Percentiles rank a stretch among this genome's conserved stretches.
Conservation (phyloP, 2,797 vertebrate species). For the Basileuterus tristriatus region DNA sequence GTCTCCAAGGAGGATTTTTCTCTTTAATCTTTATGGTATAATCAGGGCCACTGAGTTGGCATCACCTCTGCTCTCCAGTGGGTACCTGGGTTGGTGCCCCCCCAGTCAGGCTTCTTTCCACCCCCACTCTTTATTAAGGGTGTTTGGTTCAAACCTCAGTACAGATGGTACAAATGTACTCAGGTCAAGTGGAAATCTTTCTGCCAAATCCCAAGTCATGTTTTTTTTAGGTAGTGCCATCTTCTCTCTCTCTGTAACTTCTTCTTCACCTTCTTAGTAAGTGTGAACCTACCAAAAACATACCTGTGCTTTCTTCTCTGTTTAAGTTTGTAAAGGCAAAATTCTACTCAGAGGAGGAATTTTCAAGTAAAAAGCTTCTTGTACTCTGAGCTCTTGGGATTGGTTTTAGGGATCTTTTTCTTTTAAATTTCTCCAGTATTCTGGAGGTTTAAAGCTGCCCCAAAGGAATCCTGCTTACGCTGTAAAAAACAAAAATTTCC, state of each 20-base stretch:
- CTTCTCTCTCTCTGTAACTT: background rate
- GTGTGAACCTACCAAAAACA: background rate
- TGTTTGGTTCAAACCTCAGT: background rate
- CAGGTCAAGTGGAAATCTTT: background rate
- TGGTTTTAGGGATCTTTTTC: background rate
- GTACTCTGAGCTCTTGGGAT: background rate
- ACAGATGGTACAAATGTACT: background rate
- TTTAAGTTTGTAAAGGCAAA: background rate
- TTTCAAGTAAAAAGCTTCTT: background rate
- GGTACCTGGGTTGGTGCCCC: background rate
- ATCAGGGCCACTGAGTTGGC: background rate
- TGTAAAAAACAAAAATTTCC: background rate
- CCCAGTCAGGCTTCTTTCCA: background rate
- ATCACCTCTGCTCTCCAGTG: background rate
- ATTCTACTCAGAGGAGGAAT: background rate
- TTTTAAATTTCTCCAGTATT: background rate
- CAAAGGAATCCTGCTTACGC: background rate
- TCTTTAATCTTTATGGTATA: background rate
- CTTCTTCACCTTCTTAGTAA: background rate
- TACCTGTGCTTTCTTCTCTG: background rate
- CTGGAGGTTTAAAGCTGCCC: background rate
- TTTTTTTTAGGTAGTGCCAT: background rate
- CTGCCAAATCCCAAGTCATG: background rate
- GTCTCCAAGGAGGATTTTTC: background rate
- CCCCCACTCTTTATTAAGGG: rapidly evolving